phyloP scores from a whole-genome alignment of 2,113 vertebrate genomes.

The Misgurnus mizolepis region DNA sequence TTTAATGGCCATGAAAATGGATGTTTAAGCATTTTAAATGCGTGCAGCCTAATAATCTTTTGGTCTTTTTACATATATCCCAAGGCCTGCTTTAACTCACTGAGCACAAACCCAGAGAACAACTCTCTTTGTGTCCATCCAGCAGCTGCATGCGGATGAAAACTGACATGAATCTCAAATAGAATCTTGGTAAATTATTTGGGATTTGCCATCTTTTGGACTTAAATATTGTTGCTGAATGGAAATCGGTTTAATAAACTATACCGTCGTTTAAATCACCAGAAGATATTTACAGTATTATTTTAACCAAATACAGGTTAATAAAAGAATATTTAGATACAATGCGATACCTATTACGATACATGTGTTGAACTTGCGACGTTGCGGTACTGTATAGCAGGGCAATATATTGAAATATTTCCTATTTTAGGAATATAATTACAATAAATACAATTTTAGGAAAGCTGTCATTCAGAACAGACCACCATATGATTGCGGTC shows the following conservation, averaged over 20 bases:
- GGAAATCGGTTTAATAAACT: neutral
- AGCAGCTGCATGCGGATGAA: constrained; percentile 64
- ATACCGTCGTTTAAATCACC: neutral
- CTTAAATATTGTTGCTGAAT: neutral
- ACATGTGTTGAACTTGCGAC: too few relatives aligned
- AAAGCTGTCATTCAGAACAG: too few relatives aligned
- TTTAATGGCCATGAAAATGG: constrained; percentile 21
- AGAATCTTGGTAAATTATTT: constrained; percentile 41
- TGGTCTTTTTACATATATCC: neutral
- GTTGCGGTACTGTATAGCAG: too few relatives aligned
- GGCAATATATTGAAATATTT: too few relatives aligned
- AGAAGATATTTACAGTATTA: too few relatives aligned
- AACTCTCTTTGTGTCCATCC: constrained; percentile 70
- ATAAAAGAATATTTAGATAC: too few relatives aligned
- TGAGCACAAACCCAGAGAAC: constrained; percentile 64
- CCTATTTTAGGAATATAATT: too few relatives aligned
- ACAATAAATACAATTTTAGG: too few relatives aligned
- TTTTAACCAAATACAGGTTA: too few relatives aligned
- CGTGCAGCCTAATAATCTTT: neutral
- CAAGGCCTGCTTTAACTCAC: constrained; percentile 53
- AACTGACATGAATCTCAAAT: constrained; percentile 72
- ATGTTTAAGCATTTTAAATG: constrained; percentile 19
- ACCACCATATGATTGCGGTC: too few relatives aligned
- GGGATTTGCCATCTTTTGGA: constrained; percentile 14
- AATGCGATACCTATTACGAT: too few relatives aligned